Percentiles rank a stretch among this genome's conserved stretches.
phyloP scores from a whole-genome alignment of 2,888 invertebrate genomes.

The Ganaspis brasiliensis region DNA sequence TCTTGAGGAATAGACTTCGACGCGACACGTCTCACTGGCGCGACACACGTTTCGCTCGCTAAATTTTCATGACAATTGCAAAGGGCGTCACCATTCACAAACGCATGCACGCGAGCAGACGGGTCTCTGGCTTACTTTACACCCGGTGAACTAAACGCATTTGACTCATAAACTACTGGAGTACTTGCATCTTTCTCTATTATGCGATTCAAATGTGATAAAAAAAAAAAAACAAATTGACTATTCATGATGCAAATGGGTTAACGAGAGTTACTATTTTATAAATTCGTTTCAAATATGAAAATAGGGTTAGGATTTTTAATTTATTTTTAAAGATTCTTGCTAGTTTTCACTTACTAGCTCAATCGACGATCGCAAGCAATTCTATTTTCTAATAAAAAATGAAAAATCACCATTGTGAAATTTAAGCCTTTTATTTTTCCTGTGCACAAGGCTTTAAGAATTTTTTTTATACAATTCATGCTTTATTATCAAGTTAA shows the following conservation, averaged over 20 bases:
- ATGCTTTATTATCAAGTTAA: no score
- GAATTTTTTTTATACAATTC: no score
- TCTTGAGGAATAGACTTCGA: slow-evolving; percentile 40
- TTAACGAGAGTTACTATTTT: not conserved
- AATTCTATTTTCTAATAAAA: no score
- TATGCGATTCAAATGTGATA: not conserved
- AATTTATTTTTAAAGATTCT: no score
- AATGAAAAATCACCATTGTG: no score
- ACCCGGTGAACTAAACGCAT: slow-evolving; percentile 25
- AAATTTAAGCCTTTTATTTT: no score
- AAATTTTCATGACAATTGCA: slow-evolving; percentile 67
- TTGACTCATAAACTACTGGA: slow-evolving; percentile 21
- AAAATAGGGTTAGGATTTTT: no score
- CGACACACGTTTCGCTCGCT: slow-evolving; percentile 61
- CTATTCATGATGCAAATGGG: not conserved
- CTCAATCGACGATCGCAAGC: no score
- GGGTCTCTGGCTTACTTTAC: slow-evolving; percentile 26
- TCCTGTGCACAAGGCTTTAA: no score
- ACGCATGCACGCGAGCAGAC: slow-evolving; percentile 39
- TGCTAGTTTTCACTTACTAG: no score
- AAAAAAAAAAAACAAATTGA: not conserved
- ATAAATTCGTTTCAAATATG: not conserved
- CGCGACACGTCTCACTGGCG: slow-evolving; percentile 51
- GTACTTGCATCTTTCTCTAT: not conserved
- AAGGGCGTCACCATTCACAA: slow-evolving; percentile 58